Evolutionary conservation across 2,797 vertebrate genomes (phyloP).

Genomic region (Sebastes vulpes): DNA sequence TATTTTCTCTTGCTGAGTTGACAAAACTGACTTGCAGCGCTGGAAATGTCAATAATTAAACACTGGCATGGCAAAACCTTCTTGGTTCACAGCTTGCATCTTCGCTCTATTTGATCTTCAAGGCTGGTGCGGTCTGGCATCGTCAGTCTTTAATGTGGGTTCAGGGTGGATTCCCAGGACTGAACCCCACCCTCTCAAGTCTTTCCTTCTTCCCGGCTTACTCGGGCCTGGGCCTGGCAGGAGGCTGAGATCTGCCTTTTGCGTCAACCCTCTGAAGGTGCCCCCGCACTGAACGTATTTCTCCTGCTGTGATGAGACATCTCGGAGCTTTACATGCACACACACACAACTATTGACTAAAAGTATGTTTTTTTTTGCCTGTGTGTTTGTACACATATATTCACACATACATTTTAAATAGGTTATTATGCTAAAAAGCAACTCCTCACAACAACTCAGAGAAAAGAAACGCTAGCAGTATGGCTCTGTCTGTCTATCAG

Average conservation of each 20-base stretch:
- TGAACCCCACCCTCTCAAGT: slow-evolving; percentile 70
- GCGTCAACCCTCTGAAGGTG: slow-evolving; percentile 76
- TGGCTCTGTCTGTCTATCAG: neutral
- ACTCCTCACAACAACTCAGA: slow-evolving; percentile 25
- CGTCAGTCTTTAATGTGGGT: slow-evolving; percentile 80
- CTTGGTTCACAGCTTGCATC: slow-evolving; percentile 83
- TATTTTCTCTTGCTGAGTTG: slow-evolving; percentile 77
- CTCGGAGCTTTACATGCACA: slow-evolving; percentile 35
- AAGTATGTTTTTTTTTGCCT: slow-evolving; percentile 10
- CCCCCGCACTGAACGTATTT: slow-evolving; percentile 67
- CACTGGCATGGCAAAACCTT: slow-evolving; percentile 70
- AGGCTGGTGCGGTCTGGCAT: slow-evolving; percentile 65
- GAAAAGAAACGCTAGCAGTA: neutral
- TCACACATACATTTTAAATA: slow-evolving; percentile 12
- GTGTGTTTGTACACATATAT: neutral
- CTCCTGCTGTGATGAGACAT: slow-evolving; percentile 69
- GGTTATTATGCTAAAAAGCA: neutral
- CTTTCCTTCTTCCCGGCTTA: slow-evolving; percentile 55
- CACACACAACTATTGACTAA: slow-evolving; percentile 13
- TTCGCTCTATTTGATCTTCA: slow-evolving; percentile 84
- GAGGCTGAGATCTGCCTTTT: slow-evolving; percentile 73
- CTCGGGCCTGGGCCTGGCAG: slow-evolving; percentile 60
- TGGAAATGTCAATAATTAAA: slow-evolving; percentile 87
- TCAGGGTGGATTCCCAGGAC: slow-evolving; percentile 71
- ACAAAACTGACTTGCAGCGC: slow-evolving; percentile 72